phyloP scores from a whole-genome alignment of 2,888 invertebrate genomes.

The Acleris laterana region DNA sequence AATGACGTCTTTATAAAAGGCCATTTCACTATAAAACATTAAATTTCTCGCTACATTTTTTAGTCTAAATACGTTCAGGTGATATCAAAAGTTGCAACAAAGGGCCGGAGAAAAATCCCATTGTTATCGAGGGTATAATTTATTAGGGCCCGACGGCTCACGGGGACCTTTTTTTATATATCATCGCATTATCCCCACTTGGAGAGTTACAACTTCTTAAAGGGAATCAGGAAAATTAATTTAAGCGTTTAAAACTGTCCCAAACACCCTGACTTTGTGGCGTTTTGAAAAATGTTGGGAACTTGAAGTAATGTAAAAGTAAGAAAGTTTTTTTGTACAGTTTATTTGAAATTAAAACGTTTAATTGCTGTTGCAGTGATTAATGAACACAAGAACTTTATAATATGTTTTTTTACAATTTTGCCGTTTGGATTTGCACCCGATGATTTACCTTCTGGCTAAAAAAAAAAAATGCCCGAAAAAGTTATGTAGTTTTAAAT shows the following conservation, averaged over 20 bases:
- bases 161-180: conserved; percentile 84
- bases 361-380: background rate
- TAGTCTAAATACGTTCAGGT: conserved; percentile 70
- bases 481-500: too few species aligned
- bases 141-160: conserved; percentile 79
- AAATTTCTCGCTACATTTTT: conserved; percentile 41
- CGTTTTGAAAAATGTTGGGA: conserved; percentile 69
- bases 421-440: too few species aligned
- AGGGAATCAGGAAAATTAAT: conserved; percentile 83
- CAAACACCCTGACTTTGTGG: conserved; percentile 73
- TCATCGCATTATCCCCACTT: conserved; percentile 84
- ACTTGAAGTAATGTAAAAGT: background rate
- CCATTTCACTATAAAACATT: conserved; percentile 33
- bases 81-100: conserved; percentile 84
- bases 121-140: conserved; percentile 85
- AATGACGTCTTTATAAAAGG: conserved; percentile 15
- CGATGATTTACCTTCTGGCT: too few species aligned
- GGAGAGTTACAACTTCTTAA: conserved; percentile 84
- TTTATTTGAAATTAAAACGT: conserved; percentile 1
- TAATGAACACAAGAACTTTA: background rate
- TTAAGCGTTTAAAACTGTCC: conserved; percentile 82
- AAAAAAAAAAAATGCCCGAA: too few species aligned
- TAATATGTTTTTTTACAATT: too few species aligned
- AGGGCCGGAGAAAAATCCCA: conserved; percentile 81
- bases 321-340: background rate